phyloP scores from a whole-genome alignment of 2,888 invertebrate genomes.

The Corythucha ciliata region DNA sequence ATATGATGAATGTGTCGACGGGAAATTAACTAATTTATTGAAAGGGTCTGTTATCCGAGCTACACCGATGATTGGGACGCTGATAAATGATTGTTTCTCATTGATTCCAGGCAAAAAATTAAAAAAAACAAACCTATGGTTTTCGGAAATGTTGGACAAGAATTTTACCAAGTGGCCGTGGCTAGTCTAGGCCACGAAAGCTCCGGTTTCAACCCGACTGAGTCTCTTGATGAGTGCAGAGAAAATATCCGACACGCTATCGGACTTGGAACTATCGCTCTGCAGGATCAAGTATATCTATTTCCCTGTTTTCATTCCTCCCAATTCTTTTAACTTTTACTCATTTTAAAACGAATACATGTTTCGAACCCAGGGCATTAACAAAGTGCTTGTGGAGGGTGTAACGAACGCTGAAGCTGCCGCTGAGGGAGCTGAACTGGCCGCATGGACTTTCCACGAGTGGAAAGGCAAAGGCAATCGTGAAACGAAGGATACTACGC shows the following conservation, averaged over 20 bases:
- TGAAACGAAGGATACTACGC: slow-evolving; percentile 14
- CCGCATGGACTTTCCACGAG: slow-evolving; percentile 39
- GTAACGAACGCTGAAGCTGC: slow-evolving; percentile 44
- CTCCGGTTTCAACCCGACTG: slow-evolving; percentile 8
- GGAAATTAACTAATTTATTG: slow-evolving; percentile 46
- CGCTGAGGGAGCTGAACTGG: slow-evolving; percentile 43
- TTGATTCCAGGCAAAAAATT: slow-evolving; percentile 10
- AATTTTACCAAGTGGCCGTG: slow-evolving; percentile 16
- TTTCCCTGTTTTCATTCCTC: too few species aligned
- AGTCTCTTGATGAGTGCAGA: slow-evolving; percentile 15
- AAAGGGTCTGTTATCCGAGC: slow-evolving; percentile 44
- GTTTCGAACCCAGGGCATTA: slow-evolving; percentile 13
- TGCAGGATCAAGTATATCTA: slow-evolving; percentile 17
- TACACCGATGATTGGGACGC: too few species aligned
- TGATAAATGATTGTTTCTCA: too few species aligned
- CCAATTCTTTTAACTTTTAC: too few species aligned
- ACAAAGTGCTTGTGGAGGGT: slow-evolving; percentile 42
- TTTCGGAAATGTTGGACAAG: slow-evolving; percentile 19
- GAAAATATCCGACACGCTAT: slow-evolving; percentile 15
- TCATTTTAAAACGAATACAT: too few species aligned
- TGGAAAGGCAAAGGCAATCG: slow-evolving; percentile 24
- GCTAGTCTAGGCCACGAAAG: slow-evolving; percentile 15
- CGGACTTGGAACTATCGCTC: slow-evolving; percentile 3
- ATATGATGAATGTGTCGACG: slow-evolving; percentile 46
- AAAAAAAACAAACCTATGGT: slow-evolving; percentile 16